Evolutionary conservation across 2,888 invertebrate genomes (phyloP).

Genomic region (Ecliptopera silaceata): DNA sequence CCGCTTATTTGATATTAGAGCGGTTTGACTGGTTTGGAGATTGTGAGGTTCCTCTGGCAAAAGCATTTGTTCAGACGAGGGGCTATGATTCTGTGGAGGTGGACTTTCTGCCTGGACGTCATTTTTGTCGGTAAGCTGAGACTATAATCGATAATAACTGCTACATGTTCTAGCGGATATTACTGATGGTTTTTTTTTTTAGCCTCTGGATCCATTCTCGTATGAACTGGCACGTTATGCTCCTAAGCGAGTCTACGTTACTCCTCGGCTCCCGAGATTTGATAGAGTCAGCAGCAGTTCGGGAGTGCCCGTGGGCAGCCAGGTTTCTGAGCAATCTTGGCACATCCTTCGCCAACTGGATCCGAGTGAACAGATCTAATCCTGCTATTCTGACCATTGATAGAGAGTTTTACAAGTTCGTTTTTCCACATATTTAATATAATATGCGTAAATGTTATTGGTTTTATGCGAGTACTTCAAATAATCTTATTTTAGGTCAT

Average conservation of each 20-base stretch:
- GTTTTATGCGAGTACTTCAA: neutral
- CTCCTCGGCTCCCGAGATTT: slow-evolving; percentile 62
- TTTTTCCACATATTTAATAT: too few species aligned
- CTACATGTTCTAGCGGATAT: neutral
- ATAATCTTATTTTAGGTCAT: slow-evolving; percentile 51
- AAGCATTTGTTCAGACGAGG: slow-evolving; percentile 55
- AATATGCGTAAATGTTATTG: too few species aligned
- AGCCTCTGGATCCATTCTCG: slow-evolving; percentile 71
- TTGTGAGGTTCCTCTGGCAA: slow-evolving; percentile 48
- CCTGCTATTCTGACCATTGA: slow-evolving; percentile 42
- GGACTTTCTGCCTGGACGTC: slow-evolving; percentile 62
- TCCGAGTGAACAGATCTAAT: slow-evolving; percentile 50
- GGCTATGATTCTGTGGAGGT: slow-evolving; percentile 62
- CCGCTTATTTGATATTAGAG: slow-evolving; percentile 65
- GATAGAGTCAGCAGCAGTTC: slow-evolving; percentile 56
- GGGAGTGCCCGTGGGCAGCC: slow-evolving; percentile 67
- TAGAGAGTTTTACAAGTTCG: slow-evolving; percentile 59
- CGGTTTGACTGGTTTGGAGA: slow-evolving; percentile 69
- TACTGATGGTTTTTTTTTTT: neutral
- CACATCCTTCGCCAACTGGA: slow-evolving; percentile 59
- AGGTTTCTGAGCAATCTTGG: slow-evolving; percentile 58
- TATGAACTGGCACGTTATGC: slow-evolving; percentile 60
- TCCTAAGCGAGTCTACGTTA: slow-evolving; percentile 62
- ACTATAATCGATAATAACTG: too few species aligned
- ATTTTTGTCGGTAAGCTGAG: slow-evolving; percentile 62